A percentile compares a stretch with the other conserved stretches of the same genome.
These are phyloP conservation scores for Sarcophaga carnaria DNA, from an alignment of 2,888 invertebrate species.

Conservation along the genomic window DNA sequence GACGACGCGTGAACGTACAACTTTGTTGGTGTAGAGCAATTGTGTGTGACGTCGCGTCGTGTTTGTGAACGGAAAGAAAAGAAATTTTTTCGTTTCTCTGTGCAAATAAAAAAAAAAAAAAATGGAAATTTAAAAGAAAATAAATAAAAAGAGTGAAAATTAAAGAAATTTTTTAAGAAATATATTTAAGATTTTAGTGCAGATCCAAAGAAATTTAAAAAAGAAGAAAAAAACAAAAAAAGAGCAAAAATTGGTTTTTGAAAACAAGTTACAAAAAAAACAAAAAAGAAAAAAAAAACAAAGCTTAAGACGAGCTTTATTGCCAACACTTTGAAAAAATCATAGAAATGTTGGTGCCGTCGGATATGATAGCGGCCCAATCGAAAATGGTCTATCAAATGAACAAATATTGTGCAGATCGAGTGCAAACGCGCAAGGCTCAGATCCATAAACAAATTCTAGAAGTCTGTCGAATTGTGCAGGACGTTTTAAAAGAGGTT, in stretches of 20 bases:
- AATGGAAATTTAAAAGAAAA: slow-evolving; percentile 43
- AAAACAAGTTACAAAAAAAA: neutral
- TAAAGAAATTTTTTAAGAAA: neutral
- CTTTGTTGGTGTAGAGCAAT: slow-evolving; percentile 72
- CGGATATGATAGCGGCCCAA: slow-evolving; percentile 97
- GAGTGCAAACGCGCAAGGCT: slow-evolving; percentile 93
- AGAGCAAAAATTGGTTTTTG: neutral
- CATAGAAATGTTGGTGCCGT: slow-evolving; percentile 91
- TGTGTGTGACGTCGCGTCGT: slow-evolving; percentile 68
- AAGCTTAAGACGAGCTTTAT: slow-evolving; percentile 38
- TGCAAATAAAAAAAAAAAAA: slow-evolving; percentile 13
- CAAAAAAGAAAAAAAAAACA: slow-evolving; percentile 12
- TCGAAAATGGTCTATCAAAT: slow-evolving; percentile 97
- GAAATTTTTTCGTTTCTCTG: slow-evolving; percentile 52
- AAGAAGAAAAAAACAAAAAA: slow-evolving; percentile 6
- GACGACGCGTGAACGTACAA: slow-evolving; percentile 77
- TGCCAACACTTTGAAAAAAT: slow-evolving; percentile 32
- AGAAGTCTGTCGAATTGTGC: slow-evolving; percentile 95
- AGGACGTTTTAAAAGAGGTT: slow-evolving; percentile 97
- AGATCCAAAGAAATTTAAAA: slow-evolving; percentile 21
- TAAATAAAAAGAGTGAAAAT: neutral
- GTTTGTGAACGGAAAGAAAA: slow-evolving; percentile 52
- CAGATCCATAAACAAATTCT: slow-evolving; percentile 94
- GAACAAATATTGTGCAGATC: slow-evolving; percentile 96
- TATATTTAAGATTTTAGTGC: neutral